Percentiles rank a stretch among this genome's conserved stretches.
phyloP scores from a whole-genome alignment of 2,113 vertebrate species.

The Nibea albiflora region DNA sequence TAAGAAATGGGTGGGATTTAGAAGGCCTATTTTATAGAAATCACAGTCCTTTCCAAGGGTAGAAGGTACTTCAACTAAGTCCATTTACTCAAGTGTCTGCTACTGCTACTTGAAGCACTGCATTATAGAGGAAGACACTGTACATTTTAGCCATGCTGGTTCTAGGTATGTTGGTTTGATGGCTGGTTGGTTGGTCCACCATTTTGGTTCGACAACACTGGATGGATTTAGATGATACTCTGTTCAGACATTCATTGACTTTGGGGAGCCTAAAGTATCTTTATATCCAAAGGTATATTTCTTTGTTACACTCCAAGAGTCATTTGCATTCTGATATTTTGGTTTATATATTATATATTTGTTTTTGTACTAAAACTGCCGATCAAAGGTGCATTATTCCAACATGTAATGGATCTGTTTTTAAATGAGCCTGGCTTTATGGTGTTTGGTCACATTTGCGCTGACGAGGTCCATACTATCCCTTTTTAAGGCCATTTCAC shows the following conservation, averaged over 20 bases:
- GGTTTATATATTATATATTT: too few relatives aligned
- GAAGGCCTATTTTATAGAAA: not conserved
- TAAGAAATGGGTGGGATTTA: not conserved
- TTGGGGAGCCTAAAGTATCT: not conserved
- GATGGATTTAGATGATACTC: not conserved
- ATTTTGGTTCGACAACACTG: not conserved
- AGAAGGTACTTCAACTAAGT: not conserved
- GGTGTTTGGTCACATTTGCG: conserved; percentile 64
- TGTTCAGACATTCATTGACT: not conserved
- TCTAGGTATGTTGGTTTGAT: not conserved
- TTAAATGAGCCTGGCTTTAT: conserved; percentile 60
- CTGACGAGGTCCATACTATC: conserved; percentile 49
- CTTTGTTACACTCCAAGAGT: too few relatives aligned
- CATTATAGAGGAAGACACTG: not conserved
- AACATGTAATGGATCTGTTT: conserved; percentile 43
- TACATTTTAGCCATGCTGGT: not conserved
- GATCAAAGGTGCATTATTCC: conserved; percentile 37
- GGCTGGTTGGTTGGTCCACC: too few relatives aligned
- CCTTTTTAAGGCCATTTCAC: conserved; percentile 67
- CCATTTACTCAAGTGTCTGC: not conserved
- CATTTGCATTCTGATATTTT: conserved; percentile 11
- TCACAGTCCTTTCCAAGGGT: not conserved
- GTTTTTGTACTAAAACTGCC: conserved; percentile 32
- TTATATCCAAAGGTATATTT: too few relatives aligned
- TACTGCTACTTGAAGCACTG: not conserved